Percentiles rank a stretch among this genome's conserved stretches.
phyloP scores from a whole-genome alignment of 2,888 invertebrate species.

The Chromoteleia sp. region DNA sequence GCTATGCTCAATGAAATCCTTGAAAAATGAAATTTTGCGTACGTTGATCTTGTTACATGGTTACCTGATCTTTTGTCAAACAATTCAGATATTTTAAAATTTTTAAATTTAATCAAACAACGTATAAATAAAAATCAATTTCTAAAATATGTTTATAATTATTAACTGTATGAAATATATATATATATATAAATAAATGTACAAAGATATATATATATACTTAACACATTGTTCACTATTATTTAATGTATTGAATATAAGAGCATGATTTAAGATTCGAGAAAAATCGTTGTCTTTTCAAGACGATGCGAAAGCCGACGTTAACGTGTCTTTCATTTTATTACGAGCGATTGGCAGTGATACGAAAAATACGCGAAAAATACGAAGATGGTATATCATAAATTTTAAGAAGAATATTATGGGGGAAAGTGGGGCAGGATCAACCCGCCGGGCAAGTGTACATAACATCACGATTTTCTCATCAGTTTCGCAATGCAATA shows the following conservation, averaged over 20 bases:
- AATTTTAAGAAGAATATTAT: slow-evolving; percentile 61
- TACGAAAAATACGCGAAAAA: slow-evolving; percentile 56
- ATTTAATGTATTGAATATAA: too few relatives aligned
- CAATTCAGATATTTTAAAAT: too few relatives aligned
- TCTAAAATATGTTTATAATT: too few relatives aligned
- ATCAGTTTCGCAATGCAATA: slow-evolving; percentile 63
- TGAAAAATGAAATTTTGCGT: slow-evolving; percentile 15
- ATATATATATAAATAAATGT: too few relatives aligned
- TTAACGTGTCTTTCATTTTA: slow-evolving; percentile 31
- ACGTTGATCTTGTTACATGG: not conserved
- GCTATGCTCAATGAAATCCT: slow-evolving; percentile 32
- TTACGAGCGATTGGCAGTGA: slow-evolving; percentile 44
- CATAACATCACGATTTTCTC: slow-evolving; percentile 67
- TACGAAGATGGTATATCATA: slow-evolving; percentile 55
- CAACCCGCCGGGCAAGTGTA: slow-evolving; percentile 56
- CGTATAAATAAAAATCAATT: too few relatives aligned
- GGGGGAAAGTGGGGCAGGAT: slow-evolving; percentile 61
- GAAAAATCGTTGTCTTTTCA: too few relatives aligned
- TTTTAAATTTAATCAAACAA: too few relatives aligned
- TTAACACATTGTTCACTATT: too few relatives aligned
- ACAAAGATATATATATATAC: too few relatives aligned
- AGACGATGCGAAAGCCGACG: slow-evolving; percentile 1
- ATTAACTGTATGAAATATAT: too few relatives aligned
- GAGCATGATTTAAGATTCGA: too few relatives aligned
- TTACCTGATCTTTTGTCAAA: too few relatives aligned